Conservation (phyloP, 92 coral and sea anemone genomes). For the Pocillopora meandrina region DNA sequence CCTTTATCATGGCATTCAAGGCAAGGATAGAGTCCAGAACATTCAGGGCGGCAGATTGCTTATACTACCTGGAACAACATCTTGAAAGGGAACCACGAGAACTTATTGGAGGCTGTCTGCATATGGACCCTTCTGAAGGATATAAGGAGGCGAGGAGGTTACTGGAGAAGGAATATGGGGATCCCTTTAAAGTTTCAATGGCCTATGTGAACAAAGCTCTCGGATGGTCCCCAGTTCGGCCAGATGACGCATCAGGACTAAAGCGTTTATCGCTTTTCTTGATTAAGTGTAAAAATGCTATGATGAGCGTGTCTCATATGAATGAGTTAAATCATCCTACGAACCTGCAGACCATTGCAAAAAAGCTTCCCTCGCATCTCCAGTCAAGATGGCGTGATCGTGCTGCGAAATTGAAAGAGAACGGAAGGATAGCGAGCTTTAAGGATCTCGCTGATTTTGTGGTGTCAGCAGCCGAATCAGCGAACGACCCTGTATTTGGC, state of each 20-base stretch:
- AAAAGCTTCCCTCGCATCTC: conserved; percentile 52
- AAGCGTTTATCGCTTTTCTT: conserved; percentile 47
- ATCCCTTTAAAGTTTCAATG: conserved; percentile 60
- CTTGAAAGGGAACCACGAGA: conserved; percentile 58
- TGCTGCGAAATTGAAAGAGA: neutral
- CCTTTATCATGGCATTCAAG: conserved; percentile 69
- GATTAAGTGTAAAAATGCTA: conserved; percentile 55
- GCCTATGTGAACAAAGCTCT: conserved; percentile 49
- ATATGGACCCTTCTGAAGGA: conserved; percentile 43
- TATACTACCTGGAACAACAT: conserved; percentile 67
- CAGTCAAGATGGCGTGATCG: conserved; percentile 63
- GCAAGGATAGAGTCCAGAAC: conserved; percentile 48
- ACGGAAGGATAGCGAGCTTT: no score
- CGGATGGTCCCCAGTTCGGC: conserved; percentile 27
- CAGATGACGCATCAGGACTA: conserved; percentile 20
- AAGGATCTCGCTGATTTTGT: conserved; percentile 39
- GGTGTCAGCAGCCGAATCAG: conserved; percentile 59
- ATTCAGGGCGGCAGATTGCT: conserved; percentile 44
- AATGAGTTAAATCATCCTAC: conserved; percentile 26
- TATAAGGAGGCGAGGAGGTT: conserved; percentile 57
- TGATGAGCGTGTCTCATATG: conserved; percentile 41
- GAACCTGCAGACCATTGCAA: conserved; percentile 60
- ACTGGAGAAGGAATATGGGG: conserved; percentile 59
- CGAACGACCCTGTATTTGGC: conserved; percentile 49
- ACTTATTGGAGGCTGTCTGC: conserved; percentile 62